Evolutionary conservation across 2,888 invertebrate genomes (phyloP).

Genomic region (Silvanus unidentatus): DNA sequence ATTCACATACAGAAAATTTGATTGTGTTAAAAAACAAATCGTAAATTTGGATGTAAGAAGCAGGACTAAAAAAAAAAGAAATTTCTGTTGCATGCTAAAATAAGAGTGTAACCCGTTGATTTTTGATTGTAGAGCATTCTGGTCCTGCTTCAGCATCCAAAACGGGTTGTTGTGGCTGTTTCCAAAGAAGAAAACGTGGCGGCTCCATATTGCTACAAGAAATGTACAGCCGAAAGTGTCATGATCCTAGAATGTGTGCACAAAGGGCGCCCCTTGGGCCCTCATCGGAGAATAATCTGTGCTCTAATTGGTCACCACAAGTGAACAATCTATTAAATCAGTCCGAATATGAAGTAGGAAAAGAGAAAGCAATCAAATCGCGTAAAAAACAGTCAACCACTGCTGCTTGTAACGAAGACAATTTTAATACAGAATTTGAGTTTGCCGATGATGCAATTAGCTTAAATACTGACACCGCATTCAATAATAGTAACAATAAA

Average conservation of each 20-base stretch:
- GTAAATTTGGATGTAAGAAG: slow-evolving; percentile 25
- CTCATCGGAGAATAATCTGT: slow-evolving; percentile 34
- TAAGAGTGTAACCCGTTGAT: neutral
- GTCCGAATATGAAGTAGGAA: slow-evolving; percentile 52
- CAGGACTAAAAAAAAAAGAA: slow-evolving; percentile 18
- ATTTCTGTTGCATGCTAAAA: neutral
- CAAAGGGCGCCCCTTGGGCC: slow-evolving; percentile 43
- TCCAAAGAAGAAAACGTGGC: slow-evolving; percentile 42
- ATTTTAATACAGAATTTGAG: slow-evolving; percentile 41
- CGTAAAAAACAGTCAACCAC: slow-evolving; percentile 23
- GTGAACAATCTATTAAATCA: slow-evolving; percentile 36
- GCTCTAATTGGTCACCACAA: slow-evolving; percentile 27
- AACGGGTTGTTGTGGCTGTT: slow-evolving; percentile 44
- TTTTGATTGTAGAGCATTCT: slow-evolving; percentile 28
- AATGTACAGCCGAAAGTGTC: slow-evolving; percentile 51
- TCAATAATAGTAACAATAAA: slow-evolving; percentile 16
- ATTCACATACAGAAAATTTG: neutral
- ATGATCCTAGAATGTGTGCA: slow-evolving; percentile 38
- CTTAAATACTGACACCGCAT: slow-evolving; percentile 38
- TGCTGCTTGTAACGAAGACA: slow-evolving; percentile 20
- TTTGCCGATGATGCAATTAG: slow-evolving; percentile 46
- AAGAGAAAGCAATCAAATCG: slow-evolving; percentile 28
- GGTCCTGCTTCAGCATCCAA: slow-evolving; percentile 47
- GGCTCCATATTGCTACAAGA: slow-evolving; percentile 50
- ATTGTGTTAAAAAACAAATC: neutral